These are phyloP conservation scores for Nomada fucata DNA, from an alignment of 2,888 invertebrate species.

Conservation along the genomic window DNA sequence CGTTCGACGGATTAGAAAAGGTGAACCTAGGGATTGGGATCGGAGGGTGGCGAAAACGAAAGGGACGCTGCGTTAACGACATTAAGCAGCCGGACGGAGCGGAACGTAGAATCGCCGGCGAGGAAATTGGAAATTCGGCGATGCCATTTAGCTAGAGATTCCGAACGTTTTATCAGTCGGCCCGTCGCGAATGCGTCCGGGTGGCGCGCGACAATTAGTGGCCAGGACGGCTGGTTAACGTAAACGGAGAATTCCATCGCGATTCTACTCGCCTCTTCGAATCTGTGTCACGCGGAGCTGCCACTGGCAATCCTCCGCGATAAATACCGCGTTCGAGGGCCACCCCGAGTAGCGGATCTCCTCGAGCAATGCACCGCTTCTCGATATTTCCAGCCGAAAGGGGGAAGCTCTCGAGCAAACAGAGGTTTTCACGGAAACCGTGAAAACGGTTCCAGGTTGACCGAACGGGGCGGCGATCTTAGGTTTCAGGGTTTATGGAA, in stretches of 20 bases:
- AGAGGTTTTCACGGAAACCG: background rate
- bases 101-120: no score
- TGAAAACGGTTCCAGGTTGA: background rate
- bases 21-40: no score
- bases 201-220: conserved; percentile 35
- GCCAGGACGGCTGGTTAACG: conserved; percentile 22
- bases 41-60: background rate
- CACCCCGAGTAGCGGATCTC: background rate
- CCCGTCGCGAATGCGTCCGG: conserved; percentile 21
- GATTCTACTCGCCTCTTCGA: background rate
- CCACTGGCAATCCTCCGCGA: conserved; percentile 18
- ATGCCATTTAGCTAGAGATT: background rate
- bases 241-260: conserved; percentile 18
- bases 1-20: background rate
- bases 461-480: background rate
- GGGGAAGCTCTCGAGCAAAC: conserved; percentile 10
- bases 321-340: conserved; percentile 34
- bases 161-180: conserved; percentile 23
- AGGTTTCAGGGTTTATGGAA: background rate
- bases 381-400: conserved; percentile 10
- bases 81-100: no score
- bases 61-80: conserved; percentile 9
- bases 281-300: conserved; percentile 28
- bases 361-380: background rate
- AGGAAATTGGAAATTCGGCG: conserved; percentile 34